A percentile compares a stretch with the other conserved stretches of the same genome.
phyloP scores from a whole-genome alignment of 1,140 invertebrate genomes.

The Zaprionus capensis region DNA sequence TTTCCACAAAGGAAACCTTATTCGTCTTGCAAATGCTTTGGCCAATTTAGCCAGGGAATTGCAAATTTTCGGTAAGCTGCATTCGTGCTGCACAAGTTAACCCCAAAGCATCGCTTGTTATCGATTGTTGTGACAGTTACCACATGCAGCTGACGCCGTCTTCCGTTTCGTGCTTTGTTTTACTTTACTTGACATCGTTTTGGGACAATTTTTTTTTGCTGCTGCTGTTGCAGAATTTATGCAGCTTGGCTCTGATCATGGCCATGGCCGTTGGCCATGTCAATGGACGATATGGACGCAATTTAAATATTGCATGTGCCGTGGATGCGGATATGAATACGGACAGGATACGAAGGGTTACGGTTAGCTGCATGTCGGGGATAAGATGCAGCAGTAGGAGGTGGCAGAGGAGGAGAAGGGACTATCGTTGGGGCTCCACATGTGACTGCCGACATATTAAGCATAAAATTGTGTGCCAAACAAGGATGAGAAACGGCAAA shows the following conservation, averaged over 20 bases:
- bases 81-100: conserved; percentile 11
- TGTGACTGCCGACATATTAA: conserved; percentile 76
- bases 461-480: conserved; percentile 77
- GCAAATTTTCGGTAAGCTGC: background rate
- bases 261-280: conserved; percentile 73
- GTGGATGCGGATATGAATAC: conserved; percentile 29
- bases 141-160: conserved; percentile 46
- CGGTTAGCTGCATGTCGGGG: conserved; percentile 21
- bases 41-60: background rate
- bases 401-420: background rate
- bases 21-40: background rate
- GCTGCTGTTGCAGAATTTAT: conserved; percentile 55
- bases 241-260: conserved; percentile 61
- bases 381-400: conserved; percentile 8
- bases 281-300: conserved; percentile 51
- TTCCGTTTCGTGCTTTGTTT: conserved; percentile 3
- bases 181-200: conserved; percentile 50
- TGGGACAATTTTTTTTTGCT: conserved; percentile 24
- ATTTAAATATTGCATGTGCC: conserved; percentile 79
- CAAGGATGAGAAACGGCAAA: conserved; percentile 65
- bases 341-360: conserved; percentile 30
- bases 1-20: background rate
- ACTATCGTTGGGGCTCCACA: conserved; percentile 46
- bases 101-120: conserved; percentile 22
- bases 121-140: conserved; percentile 47